Conservation (phyloP, 2,797 vertebrate species). For the Propithecus deckenii region DNA sequence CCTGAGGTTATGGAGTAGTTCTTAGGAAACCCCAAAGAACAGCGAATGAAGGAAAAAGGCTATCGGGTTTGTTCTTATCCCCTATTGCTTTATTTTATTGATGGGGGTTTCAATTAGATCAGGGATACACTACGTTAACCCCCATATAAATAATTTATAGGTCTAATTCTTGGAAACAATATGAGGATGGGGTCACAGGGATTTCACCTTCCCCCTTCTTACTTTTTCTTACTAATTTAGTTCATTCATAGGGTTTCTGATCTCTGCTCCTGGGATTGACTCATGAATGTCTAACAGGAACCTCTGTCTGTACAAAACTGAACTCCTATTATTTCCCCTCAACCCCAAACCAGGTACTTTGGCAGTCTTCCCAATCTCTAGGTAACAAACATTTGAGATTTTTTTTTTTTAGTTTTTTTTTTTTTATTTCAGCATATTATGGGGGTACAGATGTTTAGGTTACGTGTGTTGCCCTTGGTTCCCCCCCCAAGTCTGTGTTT, state of each 20-base stretch:
- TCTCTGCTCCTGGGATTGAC: not conserved
- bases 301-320: not conserved
- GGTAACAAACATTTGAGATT: not conserved
- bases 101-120: not conserved
- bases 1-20: not conserved
- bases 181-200: not conserved
- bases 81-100: not conserved
- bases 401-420: too few relatives aligned
- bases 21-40: not conserved
- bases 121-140: not conserved
- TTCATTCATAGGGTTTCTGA: not conserved
- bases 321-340: not conserved
- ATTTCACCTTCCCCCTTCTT: not conserved
- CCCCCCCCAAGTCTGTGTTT: too few relatives aligned
- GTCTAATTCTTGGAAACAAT: not conserved
- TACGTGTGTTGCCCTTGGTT: too few relatives aligned
- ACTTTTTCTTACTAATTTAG: not conserved
- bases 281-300: not conserved
- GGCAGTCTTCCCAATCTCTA: not conserved
- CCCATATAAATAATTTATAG: not conserved
- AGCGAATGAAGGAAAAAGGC: not conserved
- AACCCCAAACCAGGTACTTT: not conserved
- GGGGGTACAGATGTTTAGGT: too few relatives aligned
- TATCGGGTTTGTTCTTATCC: not conserved
- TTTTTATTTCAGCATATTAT: too few relatives aligned